Evolutionary conservation across 1,140 invertebrate genomes (phyloP).

Genomic region (Paraescarpia echinospica): DNA sequence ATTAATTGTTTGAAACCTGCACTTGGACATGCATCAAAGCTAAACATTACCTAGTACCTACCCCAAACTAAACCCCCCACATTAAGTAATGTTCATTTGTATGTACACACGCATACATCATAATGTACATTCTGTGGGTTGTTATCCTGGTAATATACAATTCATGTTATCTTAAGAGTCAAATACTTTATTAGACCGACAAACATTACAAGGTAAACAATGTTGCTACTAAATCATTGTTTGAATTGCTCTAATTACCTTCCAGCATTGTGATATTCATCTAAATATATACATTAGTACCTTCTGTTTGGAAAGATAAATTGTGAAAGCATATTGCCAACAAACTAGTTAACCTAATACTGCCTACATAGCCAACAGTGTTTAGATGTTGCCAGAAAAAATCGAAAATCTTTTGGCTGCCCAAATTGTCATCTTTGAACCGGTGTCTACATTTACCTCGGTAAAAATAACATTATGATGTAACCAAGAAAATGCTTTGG

Average conservation of each 20-base stretch:
- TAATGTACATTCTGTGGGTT: neutral
- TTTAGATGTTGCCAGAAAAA: neutral
- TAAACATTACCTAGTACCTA: neutral
- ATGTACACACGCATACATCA: neutral
- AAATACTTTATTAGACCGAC: neutral
- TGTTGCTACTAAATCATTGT: neutral
- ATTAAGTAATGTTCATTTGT: neutral
- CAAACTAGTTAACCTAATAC: neutral
- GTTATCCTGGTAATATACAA: neutral
- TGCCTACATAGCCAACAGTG: neutral
- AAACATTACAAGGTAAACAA: neutral
- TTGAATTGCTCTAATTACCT: neutral
- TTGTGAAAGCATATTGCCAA: neutral
- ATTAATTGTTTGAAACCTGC: neutral
- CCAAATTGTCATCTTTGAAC: too few relatives aligned
- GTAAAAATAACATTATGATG: too few relatives aligned
- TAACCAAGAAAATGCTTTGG: neutral
- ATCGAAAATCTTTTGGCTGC: neutral
- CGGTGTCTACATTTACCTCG: too few relatives aligned
- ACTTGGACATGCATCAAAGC: neutral
- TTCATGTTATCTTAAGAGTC: neutral
- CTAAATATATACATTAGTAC: neutral
- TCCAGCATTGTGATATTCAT: neutral
- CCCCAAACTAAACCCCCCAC: neutral
- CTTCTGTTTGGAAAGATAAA: neutral